These are phyloP conservation scores for Marcusenius ussheri DNA, from an alignment of 2,113 vertebrate genomes.

Conservation along the genomic window DNA sequence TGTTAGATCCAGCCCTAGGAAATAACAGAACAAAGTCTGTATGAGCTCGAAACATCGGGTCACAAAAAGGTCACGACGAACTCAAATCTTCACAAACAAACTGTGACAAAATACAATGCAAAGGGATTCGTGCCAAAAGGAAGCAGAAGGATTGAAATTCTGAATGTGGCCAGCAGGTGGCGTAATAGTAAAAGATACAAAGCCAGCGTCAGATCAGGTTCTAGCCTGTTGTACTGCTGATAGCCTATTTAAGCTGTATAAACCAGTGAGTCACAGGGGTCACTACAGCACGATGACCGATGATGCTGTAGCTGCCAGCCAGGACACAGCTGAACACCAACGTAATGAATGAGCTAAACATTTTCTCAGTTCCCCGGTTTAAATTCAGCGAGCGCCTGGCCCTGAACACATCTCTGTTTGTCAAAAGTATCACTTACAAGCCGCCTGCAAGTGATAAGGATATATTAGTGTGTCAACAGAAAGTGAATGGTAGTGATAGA, in stretches of 20 bases:
- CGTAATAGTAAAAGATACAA: not conserved
- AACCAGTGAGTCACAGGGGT: not conserved
- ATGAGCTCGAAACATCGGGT: not conserved
- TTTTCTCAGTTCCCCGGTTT: not conserved
- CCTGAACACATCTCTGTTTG: not conserved
- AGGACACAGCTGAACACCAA: not conserved
- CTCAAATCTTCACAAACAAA: not conserved
- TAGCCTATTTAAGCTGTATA: not conserved
- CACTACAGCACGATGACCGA: not conserved
- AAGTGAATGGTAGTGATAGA: slow-evolving; percentile 4
- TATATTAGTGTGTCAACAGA: not conserved
- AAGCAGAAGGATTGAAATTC: not conserved
- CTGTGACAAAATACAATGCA: not conserved
- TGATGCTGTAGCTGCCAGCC: not conserved
- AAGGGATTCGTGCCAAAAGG: not conserved
- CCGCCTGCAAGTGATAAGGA: not conserved
- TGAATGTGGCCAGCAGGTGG: not conserved
- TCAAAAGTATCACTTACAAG: not conserved
- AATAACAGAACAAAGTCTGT: not conserved
- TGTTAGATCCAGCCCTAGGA: not conserved
- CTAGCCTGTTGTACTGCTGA: not conserved
- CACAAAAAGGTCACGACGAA: not conserved
- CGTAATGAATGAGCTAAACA: not conserved
- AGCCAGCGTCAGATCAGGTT: not conserved
- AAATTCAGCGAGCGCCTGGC: not conserved